Conservation (phyloP, 2,797 vertebrate genomes). For the Lepilemur septentrionalis region DNA sequence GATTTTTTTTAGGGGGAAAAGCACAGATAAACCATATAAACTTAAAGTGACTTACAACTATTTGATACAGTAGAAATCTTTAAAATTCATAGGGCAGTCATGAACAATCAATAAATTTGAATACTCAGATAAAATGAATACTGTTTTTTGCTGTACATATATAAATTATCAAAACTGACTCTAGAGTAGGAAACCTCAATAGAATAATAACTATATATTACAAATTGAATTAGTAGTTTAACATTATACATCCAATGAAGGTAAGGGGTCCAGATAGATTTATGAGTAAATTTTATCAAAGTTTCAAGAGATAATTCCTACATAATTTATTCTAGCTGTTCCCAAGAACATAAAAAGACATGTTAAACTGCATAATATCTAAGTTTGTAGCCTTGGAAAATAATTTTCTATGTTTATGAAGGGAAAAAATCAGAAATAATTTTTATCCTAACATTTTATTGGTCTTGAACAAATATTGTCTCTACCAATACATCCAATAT, state of each 20-base stretch:
- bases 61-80: neutral
- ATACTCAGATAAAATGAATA: neutral
- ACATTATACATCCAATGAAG: neutral
- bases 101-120: conserved; percentile 9
- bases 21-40: neutral
- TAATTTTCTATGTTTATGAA: conserved; percentile 18
- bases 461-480: conserved; percentile 14
- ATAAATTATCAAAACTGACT: conserved; percentile 17
- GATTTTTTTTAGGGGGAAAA: neutral
- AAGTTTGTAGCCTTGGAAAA: conserved; percentile 5
- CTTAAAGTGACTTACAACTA: neutral
- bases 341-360: conserved; percentile 1
- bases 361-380: neutral
- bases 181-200: neutral
- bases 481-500: conserved; percentile 11
- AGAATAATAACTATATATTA: neutral
- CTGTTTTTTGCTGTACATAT: neutral
- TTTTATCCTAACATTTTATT: conserved; percentile 9
- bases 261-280: neutral
- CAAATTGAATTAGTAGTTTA: neutral
- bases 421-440: neutral
- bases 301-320: neutral
- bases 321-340: conserved; percentile 10
- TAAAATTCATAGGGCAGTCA: neutral
- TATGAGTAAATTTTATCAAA: conserved; percentile 13